Evolutionary conservation across 2,888 invertebrate species (phyloP).

Genomic region (Dasypogon diadema): DNA sequence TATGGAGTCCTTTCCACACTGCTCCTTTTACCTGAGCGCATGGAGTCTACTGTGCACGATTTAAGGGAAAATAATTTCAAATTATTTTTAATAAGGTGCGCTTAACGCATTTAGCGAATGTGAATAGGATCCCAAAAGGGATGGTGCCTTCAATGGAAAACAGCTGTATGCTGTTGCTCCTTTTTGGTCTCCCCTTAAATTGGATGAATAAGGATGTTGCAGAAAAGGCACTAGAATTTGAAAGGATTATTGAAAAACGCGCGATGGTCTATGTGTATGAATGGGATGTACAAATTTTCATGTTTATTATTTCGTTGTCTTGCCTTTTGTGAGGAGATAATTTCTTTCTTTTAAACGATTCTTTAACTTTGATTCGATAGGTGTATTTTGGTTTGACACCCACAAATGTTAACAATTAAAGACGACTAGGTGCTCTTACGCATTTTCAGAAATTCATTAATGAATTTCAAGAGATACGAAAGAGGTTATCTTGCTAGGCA

Average conservation of each 20-base stretch:
- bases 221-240: not conserved
- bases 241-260: too few species aligned
- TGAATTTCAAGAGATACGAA: too few species aligned
- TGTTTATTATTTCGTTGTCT: not conserved
- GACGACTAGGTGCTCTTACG: too few species aligned
- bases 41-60: not conserved
- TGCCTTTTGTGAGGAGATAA: too few species aligned
- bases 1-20: not conserved
- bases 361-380: too few species aligned
- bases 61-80: slow-evolving; percentile 2
- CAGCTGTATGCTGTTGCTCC: not conserved
- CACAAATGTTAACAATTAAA: too few species aligned
- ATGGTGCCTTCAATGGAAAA: slow-evolving; percentile 15
- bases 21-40: too few species aligned
- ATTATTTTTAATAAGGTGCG: slow-evolving; percentile 47
- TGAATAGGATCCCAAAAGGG: slow-evolving; percentile 12
- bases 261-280: too few species aligned
- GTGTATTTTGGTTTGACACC: too few species aligned
- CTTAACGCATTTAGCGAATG: slow-evolving; percentile 38
- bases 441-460: too few species aligned
- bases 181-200: not conserved
- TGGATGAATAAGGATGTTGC: not conserved
- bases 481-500: too few species aligned
- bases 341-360: not conserved
- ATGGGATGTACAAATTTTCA: too few species aligned